Base-by-base conservation (phyloP, 1,140 invertebrate genomes). In the Heliothis subflexa region DNA sequence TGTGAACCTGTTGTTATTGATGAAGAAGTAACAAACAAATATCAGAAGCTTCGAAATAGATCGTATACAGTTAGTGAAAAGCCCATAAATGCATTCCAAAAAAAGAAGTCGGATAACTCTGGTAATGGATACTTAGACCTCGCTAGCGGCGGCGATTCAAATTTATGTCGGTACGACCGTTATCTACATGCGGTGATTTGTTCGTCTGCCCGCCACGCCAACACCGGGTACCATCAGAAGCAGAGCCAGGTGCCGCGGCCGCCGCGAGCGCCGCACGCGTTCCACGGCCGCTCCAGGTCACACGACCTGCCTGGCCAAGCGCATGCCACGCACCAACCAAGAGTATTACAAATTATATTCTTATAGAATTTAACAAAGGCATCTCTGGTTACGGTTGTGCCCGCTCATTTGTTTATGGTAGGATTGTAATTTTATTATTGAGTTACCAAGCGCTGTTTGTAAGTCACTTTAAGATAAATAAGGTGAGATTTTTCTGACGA, bases 111-210 rank as follows among this genome's bases (percentile, higher is more conserved):
- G 0, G 93, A 94, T 13, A 84, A 88, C 28, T 82, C 85, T 52
- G 90, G 86, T 14, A 92, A 95, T 64, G 94, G 94, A 21, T 95
- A 95, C 76, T 85, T 95, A 68, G 94, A 95, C 75, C 82, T 95
- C 62, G 94, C 94, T 25, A 88, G 89, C 81, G 88, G 88, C 12
- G 92, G 93, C 0, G 94, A 96, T 83, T 94, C 95, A n/a, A 95
- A 96, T 84, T 86, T 96, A 40, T 96, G 95, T 81, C 93, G 95
- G 83, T 96, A 96, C 83, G 95, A 96, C 81, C 95, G 95, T n/a
- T 96, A 96, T 84, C 87, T 96, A 25, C 95, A 96, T 85, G 95
- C 95, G 16, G 95, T 95, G 18, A 95, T 96, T 80, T 96, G 95
- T 80, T 94, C 91, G 18, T 94, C 92, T 14, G 91, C 92, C 12